Evolutionary conservation across 2,113 vertebrate species (phyloP), one percentile per base, ranked within the genome.

Genomic region (Sorex araneus): DNA sequence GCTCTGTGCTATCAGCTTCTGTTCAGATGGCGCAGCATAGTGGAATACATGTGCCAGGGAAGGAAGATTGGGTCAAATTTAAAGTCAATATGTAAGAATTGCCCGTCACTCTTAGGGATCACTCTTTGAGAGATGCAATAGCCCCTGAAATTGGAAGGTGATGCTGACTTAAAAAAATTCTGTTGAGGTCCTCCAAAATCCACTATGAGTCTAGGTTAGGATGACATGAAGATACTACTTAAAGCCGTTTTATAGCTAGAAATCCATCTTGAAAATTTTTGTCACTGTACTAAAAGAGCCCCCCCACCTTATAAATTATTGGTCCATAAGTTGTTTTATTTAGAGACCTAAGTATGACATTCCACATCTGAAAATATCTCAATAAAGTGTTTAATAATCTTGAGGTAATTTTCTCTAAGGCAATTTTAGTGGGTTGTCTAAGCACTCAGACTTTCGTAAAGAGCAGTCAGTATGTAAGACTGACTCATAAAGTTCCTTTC

Each of bases 401-500:
- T 12, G 10, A 75, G 93, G 80, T 82, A 69, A 84, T 97, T 97
- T 93, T 95, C 79, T 87, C 89, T 87, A 93, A 90, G 95, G 79
- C 23, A 90, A 47, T 84, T 0, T 91, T 40, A 91, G 73, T 89
- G 91, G 90, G 84, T 81, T 25, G 69, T 6, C 34, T 90, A 89
- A 32, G 43, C 80, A 92, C 92, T 84, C 67, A 87, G 75, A 94
- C 63, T 95, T 79, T 0, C 83, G 73, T 28, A 47, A 66, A 2
- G 23, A 66, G 43, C 95, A 97, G 80, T 32, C 94, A 92, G 64
- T 3, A 8, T 23, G 40, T 13, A 4, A 40, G 6, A 43, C 2
- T 40, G 75, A 71, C 90, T n/a, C 93, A 74, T 71, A 47, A 97
- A 97, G 96, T 97, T 96, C 95, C 95, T 90, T 79, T 75, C 40